Base-by-base conservation (phyloP, 2,888 invertebrate genomes). In the Ligdia adustata region DNA sequence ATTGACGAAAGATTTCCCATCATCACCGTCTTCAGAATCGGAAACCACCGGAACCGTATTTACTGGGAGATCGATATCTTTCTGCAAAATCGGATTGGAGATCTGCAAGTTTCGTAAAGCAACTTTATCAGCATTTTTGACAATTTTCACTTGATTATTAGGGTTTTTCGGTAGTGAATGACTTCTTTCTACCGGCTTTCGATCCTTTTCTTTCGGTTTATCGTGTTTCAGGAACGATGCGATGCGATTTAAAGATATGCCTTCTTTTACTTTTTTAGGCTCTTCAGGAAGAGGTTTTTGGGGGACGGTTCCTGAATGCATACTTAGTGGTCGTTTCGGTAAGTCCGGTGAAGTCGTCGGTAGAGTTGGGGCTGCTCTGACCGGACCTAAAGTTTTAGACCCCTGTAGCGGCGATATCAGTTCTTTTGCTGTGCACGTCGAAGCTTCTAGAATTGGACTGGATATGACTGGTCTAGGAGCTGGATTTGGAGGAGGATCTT, bases 81-180 rank as follows among this genome's bases (percentile, higher is more conserved):
- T 92, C 68, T 95, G 94, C 0, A 94, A 92, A 60, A 97, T 96
- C 0, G 97, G 97, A 64, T 94, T 92, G 0, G 97, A 97, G 64
- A 97, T 97, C 74, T 96, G 94, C 37, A 97, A 83, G 43, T 93
- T 94, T 35, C 95, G 91, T 38, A 97, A 70, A 0, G 93, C 91
- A 7, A 93, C 94, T 66, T 95, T 94, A 66, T 96, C 95, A 0
- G 91, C 86, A 59, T 39, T 45, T 34, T 95, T 95, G 40, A 91
- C 91, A 4, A 93, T 89, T 76, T 93, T 94, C 0, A 92, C 67
- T 52, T 91, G 92, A 41, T 92, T 91, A 51, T 87, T 91, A 1
- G 90, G 89, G 33, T 88, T 91, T 55, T 92, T 91, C 0, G 94
- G 93, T 12, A 93, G 60, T 0, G 93, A 92, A 57, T 92, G 92